Evolutionary conservation across 2,888 invertebrate species (phyloP).

Genomic region (Dasypogon diadema): DNA sequence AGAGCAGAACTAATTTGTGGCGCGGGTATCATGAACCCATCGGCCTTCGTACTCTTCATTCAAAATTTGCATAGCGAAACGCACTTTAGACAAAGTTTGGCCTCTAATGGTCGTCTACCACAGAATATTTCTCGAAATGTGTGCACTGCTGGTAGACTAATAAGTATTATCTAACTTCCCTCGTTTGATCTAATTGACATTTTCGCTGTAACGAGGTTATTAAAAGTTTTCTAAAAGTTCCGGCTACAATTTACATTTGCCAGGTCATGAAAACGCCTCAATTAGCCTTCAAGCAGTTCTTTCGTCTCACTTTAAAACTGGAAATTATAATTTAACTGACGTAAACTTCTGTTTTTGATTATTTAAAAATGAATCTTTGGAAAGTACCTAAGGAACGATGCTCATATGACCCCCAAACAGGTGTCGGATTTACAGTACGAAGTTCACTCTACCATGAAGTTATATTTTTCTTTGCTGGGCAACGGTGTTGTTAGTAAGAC

Average conservation of each 20-base stretch:
- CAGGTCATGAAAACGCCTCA: background rate
- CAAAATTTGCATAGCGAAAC: constrained; percentile 29
- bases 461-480: background rate
- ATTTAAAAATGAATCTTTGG: background rate
- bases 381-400: constrained; percentile 1
- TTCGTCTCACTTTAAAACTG: background rate
- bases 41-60: constrained; percentile 25
- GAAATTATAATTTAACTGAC: background rate
- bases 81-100: background rate
- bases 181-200: background rate
- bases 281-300: background rate
- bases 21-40: constrained; percentile 20
- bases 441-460: constrained; percentile 35
- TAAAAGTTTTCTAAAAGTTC: background rate
- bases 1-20: constrained; percentile 19
- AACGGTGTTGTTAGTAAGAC: background rate
- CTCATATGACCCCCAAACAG: constrained; percentile 5
- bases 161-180: background rate
- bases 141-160: background rate
- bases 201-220: background rate
- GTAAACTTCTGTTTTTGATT: background rate
- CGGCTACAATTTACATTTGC: background rate
- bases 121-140: background rate
- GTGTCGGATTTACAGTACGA: background rate
- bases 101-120: background rate